Conservation (phyloP, 2,888 invertebrate species). For the Diplolepis rosae region DNA sequence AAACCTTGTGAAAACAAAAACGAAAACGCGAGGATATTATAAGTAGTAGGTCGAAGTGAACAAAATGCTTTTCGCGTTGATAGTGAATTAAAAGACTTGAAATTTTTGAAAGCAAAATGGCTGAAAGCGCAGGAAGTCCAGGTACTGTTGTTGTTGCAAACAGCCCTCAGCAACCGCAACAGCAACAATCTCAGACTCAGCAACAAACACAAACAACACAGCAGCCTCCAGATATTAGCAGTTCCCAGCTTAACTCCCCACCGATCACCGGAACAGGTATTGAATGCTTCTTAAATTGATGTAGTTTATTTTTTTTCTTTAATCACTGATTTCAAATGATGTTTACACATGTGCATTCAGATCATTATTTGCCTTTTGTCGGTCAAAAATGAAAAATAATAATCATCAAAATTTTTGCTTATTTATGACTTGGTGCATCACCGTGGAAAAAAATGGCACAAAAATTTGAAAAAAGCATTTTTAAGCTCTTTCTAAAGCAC, state of each 20-base stretch:
- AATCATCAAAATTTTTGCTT: too few species aligned
- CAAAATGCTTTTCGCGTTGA: slow-evolving; percentile 34
- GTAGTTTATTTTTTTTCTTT: neutral
- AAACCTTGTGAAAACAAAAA: neutral
- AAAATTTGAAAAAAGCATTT: too few species aligned
- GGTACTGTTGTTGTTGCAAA: slow-evolving; percentile 59
- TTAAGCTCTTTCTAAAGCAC: too few species aligned
- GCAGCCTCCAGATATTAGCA: slow-evolving; percentile 71
- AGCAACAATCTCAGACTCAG: slow-evolving; percentile 45
- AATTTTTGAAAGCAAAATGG: slow-evolving; percentile 57
- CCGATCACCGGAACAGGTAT: slow-evolving; percentile 73
- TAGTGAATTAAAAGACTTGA: slow-evolving; percentile 39
- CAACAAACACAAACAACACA: slow-evolving; percentile 46
- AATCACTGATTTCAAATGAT: too few species aligned
- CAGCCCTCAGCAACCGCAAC: slow-evolving; percentile 64
- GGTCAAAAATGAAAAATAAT: too few species aligned
- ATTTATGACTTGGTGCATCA: too few species aligned
- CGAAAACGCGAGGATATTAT: neutral
- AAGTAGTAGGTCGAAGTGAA: neutral
- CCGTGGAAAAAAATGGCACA: too few species aligned
- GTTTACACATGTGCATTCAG: too few species aligned
- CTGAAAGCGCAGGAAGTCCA: slow-evolving; percentile 68
- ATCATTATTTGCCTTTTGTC: too few species aligned
- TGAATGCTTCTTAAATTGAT: slow-evolving; percentile 21
- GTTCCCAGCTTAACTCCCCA: slow-evolving; percentile 70